These are phyloP conservation scores for Cataglyphis albicans DNA, from an alignment of 2,888 invertebrate species.

Conservation along the genomic window DNA sequence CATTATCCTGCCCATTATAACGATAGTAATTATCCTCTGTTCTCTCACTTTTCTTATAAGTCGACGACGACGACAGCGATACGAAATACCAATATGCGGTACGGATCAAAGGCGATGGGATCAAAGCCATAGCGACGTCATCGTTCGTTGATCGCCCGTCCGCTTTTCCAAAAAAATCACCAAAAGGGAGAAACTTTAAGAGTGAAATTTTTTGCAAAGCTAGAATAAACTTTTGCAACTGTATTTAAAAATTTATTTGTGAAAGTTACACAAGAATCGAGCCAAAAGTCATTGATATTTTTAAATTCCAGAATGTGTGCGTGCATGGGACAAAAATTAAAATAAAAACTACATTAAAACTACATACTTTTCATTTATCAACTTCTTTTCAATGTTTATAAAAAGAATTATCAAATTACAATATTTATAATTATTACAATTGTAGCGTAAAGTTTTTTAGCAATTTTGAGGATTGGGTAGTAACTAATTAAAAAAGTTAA, in stretches of 20 bases:
- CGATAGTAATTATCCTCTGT: constrained; percentile 67
- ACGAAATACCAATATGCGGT: constrained; percentile 36
- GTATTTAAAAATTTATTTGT: neutral
- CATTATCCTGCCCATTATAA: constrained; percentile 65
- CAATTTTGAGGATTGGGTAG: neutral
- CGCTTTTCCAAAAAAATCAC: constrained; percentile 10
- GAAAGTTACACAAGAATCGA: neutral
- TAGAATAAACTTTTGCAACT: neutral
- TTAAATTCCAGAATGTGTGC: neutral
- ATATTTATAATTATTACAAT: neutral
- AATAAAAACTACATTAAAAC: neutral
- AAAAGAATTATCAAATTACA: neutral
- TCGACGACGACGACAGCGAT: constrained; percentile 17
- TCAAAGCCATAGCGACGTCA: constrained; percentile 64
- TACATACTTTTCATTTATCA: neutral
- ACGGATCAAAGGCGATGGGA: constrained; percentile 65
- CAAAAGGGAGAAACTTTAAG: constrained; percentile 56
- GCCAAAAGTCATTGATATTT: neutral
- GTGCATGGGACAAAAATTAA: neutral
- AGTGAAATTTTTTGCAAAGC: constrained; percentile 48
- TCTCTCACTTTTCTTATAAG: constrained; percentile 21
- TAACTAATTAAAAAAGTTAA: too few species aligned
- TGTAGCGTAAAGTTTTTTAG: neutral
- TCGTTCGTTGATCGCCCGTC: constrained; percentile 63
- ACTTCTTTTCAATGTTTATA: neutral